phyloP scores from a whole-genome alignment of 2,888 invertebrate species.

The Diadegma fenestrale region DNA sequence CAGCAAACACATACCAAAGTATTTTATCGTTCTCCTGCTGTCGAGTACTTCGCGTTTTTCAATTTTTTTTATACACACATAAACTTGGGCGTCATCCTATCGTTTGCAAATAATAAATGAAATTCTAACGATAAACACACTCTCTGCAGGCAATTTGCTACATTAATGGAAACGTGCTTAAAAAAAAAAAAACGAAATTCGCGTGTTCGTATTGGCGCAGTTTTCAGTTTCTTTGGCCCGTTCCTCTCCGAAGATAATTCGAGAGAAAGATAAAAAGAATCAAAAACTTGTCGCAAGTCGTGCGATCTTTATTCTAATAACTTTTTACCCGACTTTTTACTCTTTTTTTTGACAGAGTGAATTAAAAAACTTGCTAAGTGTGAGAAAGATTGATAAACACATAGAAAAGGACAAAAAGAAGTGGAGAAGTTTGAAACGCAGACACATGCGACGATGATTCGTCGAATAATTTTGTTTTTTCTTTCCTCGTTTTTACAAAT shows the following conservation, averaged over 20 bases:
- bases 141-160: slow-evolving; percentile 1
- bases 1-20: slow-evolving; percentile 76
- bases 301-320: background rate
- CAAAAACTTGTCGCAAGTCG: background rate
- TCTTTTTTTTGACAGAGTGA: background rate
- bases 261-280: background rate
- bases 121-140: slow-evolving; percentile 13
- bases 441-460: slow-evolving; percentile 6
- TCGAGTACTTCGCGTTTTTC: slow-evolving; percentile 70
- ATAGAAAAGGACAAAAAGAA: background rate
- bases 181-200: background rate
- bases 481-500: background rate
- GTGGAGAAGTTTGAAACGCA: background rate
- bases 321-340: background rate
- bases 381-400: background rate
- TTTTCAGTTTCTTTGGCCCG: background rate
- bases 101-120: slow-evolving; percentile 72
- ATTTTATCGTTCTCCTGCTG: slow-evolving; percentile 75
- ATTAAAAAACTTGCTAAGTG: background rate
- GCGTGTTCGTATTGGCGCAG: background rate
- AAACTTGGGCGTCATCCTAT: slow-evolving; percentile 50
- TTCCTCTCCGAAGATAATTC: background rate
- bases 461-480: slow-evolving; percentile 10
- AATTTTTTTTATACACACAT: slow-evolving; percentile 72
- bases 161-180: slow-evolving; percentile 13